Evolutionary conservation across 2,797 vertebrate genomes (phyloP).

Genomic region (Danio jaintianensis): DNA sequence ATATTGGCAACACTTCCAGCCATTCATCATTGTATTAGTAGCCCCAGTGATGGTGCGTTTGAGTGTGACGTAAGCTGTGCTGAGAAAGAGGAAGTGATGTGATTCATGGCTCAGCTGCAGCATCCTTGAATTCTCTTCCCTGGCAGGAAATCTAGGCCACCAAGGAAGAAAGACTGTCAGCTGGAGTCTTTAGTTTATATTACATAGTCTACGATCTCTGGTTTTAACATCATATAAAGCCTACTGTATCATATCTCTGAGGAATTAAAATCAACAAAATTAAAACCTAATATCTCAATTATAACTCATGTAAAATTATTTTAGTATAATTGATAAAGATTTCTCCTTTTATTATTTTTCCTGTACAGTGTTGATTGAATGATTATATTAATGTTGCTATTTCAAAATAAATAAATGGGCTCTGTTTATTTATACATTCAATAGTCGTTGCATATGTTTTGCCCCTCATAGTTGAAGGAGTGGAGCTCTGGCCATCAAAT

Average conservation of each 20-base stretch:
- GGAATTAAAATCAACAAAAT: too few relatives aligned
- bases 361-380: too few relatives aligned
- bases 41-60: background rate
- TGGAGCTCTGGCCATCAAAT: too few relatives aligned
- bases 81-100: conserved; percentile 49
- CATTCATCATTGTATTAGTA: conserved; percentile 45
- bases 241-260: background rate
- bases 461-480: too few relatives aligned
- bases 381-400: too few relatives aligned
- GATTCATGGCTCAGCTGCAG: conserved; percentile 44
- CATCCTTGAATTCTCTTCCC: conserved; percentile 47
- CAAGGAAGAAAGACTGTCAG: background rate
- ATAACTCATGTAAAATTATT: too few relatives aligned
- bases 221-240: background rate
- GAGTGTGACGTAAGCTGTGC: conserved; percentile 2
- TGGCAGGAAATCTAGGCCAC: conserved; percentile 27
- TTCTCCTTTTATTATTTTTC: too few relatives aligned
- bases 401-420: too few relatives aligned
- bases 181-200: background rate
- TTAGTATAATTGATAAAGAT: too few relatives aligned
- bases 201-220: background rate
- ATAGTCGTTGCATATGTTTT: too few relatives aligned
- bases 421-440: too few relatives aligned
- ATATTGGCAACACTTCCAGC: conserved; percentile 27
- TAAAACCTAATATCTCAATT: too few relatives aligned